A percentile compares a stretch with the other conserved stretches of the same genome.
phyloP scores from a whole-genome alignment of 2,113 vertebrate species.

The Notechis scutatus region DNA sequence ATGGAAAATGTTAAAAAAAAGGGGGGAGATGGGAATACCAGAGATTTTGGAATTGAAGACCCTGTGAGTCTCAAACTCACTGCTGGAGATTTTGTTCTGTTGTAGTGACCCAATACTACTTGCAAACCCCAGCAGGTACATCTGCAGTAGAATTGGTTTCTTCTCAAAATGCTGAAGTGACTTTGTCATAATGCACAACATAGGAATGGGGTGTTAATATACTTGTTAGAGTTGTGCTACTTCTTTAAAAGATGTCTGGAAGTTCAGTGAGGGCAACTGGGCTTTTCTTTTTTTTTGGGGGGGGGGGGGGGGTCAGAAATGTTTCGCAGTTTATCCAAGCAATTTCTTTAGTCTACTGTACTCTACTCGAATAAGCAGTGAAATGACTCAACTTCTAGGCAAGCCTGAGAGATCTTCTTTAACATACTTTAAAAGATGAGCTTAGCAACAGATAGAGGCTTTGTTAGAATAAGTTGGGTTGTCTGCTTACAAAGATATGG shows the following conservation, averaged over 20 bases:
- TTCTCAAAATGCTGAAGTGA: background rate
- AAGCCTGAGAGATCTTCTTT: background rate
- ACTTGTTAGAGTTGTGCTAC: background rate
- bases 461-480: background rate
- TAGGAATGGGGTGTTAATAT: background rate
- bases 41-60: background rate
- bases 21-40: background rate
- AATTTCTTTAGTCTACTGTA: background rate
- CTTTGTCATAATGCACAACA: too few relatives aligned
- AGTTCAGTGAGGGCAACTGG: background rate
- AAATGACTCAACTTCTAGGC: background rate
- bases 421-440: background rate
- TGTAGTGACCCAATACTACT: background rate
- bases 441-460: background rate
- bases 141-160: background rate
- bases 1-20: background rate
- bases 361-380: background rate
- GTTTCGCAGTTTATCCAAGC: background rate
- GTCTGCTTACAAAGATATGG: background rate
- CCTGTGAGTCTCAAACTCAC: background rate
- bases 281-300: background rate
- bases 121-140: background rate
- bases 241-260: background rate
- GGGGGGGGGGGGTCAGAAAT: background rate
- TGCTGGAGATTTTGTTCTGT: background rate